Evolutionary conservation across 1,140 invertebrate genomes (phyloP), one percentile per base, ranked within the genome.

Genomic region (Diabrotica undecimpunctata): DNA sequence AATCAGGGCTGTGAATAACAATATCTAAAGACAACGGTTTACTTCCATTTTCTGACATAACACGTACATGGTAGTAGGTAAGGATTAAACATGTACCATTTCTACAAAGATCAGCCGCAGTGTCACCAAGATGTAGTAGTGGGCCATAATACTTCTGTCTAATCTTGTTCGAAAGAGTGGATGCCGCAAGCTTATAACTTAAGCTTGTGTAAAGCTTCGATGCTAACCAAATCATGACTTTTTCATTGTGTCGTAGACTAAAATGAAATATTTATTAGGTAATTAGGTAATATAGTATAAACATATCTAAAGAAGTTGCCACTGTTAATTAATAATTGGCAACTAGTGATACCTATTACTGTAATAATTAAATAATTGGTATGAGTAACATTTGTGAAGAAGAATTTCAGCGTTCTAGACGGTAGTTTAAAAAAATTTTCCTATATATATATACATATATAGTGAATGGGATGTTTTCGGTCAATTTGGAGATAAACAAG

Each of bases 91-190:
- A 67, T 13, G 54, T 68, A 14, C 72, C 72, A 7, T 67, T 66
- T 58, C 65, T 46, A 53, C 64, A 70, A n/a, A 73, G 11, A 11
- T 72, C 66, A 8, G 59, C 54, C 7, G 67, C 53, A 57, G 60
- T 55, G 35, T 73, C 72, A 36, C 65, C 67, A 5, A 73, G 38
- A 13, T 62, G 66, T 25, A 70, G 9, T 9, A 72, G 52, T 7
- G 73, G 72, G 8, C 73, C 73, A 62, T 60, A 76, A 62, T 72
- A 74, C 61, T 75, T 75, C 51, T 71, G 63, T 54, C 69, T 67
- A 9, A 72, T 69, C 46, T 69, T 59, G 11, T 74, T 73, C 56
- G 67, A 61, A 10, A 68, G 53, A 5, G 72, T 70, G 5, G 73
- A 76, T 7, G 74, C 61, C 7, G 75, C 73, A 36, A 72, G 64